These are phyloP conservation scores for Halisarca cf. caerulea DNA, from an alignment of 37 sponge, comb jelly and placozoan genomes.

Conservation along the genomic window DNA sequence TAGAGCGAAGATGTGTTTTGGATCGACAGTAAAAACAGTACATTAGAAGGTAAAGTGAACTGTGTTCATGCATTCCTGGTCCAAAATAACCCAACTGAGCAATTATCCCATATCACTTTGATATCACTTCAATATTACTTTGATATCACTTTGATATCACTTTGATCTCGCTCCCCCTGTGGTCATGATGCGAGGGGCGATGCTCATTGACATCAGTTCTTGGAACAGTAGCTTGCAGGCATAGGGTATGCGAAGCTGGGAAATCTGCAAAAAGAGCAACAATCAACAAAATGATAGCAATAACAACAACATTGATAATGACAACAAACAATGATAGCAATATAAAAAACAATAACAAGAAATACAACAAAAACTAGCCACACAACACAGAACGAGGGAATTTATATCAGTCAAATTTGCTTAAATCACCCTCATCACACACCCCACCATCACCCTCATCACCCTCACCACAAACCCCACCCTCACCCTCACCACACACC, in stretches of 20 bases:
- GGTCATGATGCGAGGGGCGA: slow-evolving; percentile 97
- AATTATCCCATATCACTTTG: too few species aligned
- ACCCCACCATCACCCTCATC: too few species aligned
- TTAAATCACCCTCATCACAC: too few species aligned
- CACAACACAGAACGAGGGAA: not conserved
- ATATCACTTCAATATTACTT: not conserved
- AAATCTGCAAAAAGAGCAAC: slow-evolving; percentile 64
- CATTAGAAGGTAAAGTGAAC: not conserved
- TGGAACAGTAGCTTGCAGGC: slow-evolving; percentile 99
- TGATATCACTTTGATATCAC: too few species aligned
- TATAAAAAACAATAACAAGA: too few species aligned
- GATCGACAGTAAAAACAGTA: too few species aligned
- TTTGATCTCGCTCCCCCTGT: not conserved
- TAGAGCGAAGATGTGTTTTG: too few species aligned
- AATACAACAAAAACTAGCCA: not conserved
- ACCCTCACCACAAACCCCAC: too few species aligned
- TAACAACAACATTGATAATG: too few species aligned
- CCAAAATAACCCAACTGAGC: too few species aligned
- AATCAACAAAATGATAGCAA: not conserved
- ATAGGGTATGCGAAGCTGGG: slow-evolving; percentile 96
- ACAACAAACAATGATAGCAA: too few species aligned
- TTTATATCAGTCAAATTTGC: not conserved
- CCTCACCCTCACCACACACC: too few species aligned
- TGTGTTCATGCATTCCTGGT: slow-evolving; percentile 8
- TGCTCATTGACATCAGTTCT: slow-evolving; percentile 98